Conservation (phyloP, 1,140 invertebrate genomes). For the Rhopalosiphum padi region DNA sequence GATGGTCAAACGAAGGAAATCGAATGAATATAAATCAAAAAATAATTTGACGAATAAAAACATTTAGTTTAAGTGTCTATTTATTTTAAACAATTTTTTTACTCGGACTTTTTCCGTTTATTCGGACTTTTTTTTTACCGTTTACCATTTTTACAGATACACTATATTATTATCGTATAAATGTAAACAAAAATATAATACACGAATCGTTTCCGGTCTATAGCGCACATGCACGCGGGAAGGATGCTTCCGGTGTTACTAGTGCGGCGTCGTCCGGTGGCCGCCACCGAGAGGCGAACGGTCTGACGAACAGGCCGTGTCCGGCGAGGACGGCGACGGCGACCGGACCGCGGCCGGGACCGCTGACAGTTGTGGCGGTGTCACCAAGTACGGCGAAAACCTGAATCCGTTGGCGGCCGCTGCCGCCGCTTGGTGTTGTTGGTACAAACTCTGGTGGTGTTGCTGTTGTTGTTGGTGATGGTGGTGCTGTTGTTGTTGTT, state of each 20-base stretch:
- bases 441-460: background rate
- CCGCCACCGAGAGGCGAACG: background rate
- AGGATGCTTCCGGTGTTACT: background rate
- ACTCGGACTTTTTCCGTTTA: background rate
- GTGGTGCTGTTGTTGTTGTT: background rate
- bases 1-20: background rate
- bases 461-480: background rate
- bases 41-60: background rate
- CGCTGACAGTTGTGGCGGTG: background rate
- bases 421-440: constrained; percentile 54
- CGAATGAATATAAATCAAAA: background rate
- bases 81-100: background rate
- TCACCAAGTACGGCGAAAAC: constrained; percentile 47
- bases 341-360: constrained; percentile 13
- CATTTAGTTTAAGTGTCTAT: too few relatives aligned
- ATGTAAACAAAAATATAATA: background rate
- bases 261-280: constrained; percentile 33
- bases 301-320: constrained; percentile 20
- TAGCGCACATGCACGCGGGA: too few relatives aligned
- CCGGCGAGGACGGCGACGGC: constrained; percentile 31
- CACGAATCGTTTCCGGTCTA: background rate
- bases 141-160: background rate
- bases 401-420: constrained; percentile 53
- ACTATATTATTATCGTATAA: background rate
- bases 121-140: background rate